Percentiles rank a stretch among this genome's conserved stretches.
phyloP scores from a whole-genome alignment of 2,888 invertebrate genomes.

The Bibio marci region DNA sequence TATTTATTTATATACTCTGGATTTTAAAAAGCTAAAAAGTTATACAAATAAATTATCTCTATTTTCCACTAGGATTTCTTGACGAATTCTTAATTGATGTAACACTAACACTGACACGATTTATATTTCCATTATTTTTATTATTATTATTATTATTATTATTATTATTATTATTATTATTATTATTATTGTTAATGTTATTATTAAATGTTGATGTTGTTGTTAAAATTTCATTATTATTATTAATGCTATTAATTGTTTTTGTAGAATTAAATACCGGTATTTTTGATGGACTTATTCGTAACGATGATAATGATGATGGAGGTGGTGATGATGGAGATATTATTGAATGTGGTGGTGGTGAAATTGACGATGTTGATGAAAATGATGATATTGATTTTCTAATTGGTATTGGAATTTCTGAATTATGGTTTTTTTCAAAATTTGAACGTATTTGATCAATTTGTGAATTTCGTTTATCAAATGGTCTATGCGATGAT shows the following conservation, averaged over 20 bases:
- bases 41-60: no score
- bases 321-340: slow-evolving; percentile 22
- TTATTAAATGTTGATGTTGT: slow-evolving; percentile 28
- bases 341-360: slow-evolving; percentile 15
- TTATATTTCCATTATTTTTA: slow-evolving; percentile 27
- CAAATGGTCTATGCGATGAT: slow-evolving; percentile 18
- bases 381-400: slow-evolving; percentile 4
- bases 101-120: slow-evolving; percentile 28
- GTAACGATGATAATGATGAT: slow-evolving; percentile 13
- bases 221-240: slow-evolving; percentile 32
- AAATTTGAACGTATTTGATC: slow-evolving; percentile 31
- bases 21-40: no score
- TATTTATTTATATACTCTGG: no score
- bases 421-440: slow-evolving; percentile 18
- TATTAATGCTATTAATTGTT: slow-evolving; percentile 33
- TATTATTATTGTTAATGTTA: background rate
- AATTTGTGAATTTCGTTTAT: slow-evolving; percentile 39
- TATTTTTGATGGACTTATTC: slow-evolving; percentile 35
- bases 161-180: slow-evolving; percentile 25
- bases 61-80: slow-evolving; percentile 33
- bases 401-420: slow-evolving; percentile 24
- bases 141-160: slow-evolving; percentile 14
- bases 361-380: slow-evolving; percentile 3
- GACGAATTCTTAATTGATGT: slow-evolving; percentile 47
- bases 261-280: slow-evolving; percentile 31